phyloP scores from a whole-genome alignment of 2,797 vertebrate species.

The Neoniphon sammara region DNA sequence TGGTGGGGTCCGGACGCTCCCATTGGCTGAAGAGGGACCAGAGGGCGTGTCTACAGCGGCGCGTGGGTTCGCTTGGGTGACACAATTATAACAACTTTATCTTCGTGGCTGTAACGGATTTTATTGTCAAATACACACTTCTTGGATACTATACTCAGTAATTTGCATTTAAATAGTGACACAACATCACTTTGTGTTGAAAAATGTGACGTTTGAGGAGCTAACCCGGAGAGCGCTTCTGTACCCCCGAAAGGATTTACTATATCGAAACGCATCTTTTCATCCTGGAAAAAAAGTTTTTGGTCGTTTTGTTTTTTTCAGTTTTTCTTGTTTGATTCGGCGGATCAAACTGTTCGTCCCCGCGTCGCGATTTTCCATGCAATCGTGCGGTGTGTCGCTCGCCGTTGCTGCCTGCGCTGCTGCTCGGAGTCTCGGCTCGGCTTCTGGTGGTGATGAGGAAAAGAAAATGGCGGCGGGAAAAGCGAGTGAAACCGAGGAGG shows the following conservation, averaged over 20 bases:
- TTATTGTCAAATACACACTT: constrained; percentile 80
- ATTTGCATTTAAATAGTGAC: constrained; percentile 52
- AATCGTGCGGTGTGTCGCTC: constrained; percentile 98
- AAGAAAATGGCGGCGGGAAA: constrained; percentile 99
- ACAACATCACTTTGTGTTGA: constrained; percentile 67
- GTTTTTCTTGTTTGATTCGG: constrained; percentile 74
- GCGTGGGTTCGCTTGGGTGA: constrained; percentile 96
- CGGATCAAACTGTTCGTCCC: constrained; percentile 71
- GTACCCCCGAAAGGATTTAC: constrained; percentile 80
- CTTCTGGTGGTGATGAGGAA: constrained; percentile 95
- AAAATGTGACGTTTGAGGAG: constrained; percentile 82
- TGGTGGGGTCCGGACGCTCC: constrained; percentile 60
- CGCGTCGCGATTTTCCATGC: constrained; percentile 91
- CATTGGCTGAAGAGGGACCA: constrained; percentile 71
- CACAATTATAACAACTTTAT: constrained; percentile 99
- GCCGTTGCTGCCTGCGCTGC: constrained; percentile 87
- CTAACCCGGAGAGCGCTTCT: constrained; percentile 74
- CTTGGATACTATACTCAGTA: constrained; percentile 51
- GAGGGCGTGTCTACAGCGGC: constrained; percentile 88
- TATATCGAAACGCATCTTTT: constrained; percentile 79
- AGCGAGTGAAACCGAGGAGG: constrained; percentile 98
- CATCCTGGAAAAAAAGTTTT: constrained; percentile 79
- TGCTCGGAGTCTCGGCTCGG: constrained; percentile 88
- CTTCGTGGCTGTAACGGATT: constrained; percentile 89
- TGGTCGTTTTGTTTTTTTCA: constrained; percentile 64